phyloP scores from a whole-genome alignment of 1,140 invertebrate genomes.

The Oncopeltus fasciatus region DNA sequence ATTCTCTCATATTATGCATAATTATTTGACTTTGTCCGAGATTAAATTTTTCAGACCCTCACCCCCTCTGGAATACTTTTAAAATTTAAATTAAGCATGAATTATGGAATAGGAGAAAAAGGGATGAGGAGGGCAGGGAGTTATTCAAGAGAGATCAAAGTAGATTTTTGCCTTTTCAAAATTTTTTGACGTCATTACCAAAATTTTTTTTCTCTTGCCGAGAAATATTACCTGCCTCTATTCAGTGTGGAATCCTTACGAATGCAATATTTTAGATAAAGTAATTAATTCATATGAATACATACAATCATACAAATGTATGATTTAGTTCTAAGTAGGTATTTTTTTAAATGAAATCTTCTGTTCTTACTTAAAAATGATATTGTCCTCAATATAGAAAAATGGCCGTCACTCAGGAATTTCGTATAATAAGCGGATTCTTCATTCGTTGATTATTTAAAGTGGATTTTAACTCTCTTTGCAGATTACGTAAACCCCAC shows the following conservation, averaged over 20 bases:
- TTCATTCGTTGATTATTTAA: no score
- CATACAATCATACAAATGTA: not conserved
- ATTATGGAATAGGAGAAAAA: not conserved
- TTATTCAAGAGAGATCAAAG: not conserved
- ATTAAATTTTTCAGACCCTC: not conserved
- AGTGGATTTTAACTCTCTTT: no score
- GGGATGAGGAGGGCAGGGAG: not conserved
- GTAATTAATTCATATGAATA: not conserved
- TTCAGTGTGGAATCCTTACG: not conserved
- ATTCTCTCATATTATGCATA: slow-evolving; percentile 8
- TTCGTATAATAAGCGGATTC: not conserved
- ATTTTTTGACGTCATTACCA: not conserved
- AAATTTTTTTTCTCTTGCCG: not conserved
- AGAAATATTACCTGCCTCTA: not conserved
- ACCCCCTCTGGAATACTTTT: not conserved
- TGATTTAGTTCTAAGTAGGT: not conserved
- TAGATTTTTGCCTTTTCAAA: not conserved
- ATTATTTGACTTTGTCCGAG: not conserved
- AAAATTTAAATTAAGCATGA: slow-evolving; percentile 9
- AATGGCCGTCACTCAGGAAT: not conserved
- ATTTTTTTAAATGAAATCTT: not conserved
- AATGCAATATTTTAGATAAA: not conserved
- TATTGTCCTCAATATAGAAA: not conserved
- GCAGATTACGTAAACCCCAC: no score
- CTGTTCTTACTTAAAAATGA: not conserved